These are phyloP conservation scores for Hymenopus coronatus DNA, from an alignment of 2,888 invertebrate genomes.

Conservation along the genomic window DNA sequence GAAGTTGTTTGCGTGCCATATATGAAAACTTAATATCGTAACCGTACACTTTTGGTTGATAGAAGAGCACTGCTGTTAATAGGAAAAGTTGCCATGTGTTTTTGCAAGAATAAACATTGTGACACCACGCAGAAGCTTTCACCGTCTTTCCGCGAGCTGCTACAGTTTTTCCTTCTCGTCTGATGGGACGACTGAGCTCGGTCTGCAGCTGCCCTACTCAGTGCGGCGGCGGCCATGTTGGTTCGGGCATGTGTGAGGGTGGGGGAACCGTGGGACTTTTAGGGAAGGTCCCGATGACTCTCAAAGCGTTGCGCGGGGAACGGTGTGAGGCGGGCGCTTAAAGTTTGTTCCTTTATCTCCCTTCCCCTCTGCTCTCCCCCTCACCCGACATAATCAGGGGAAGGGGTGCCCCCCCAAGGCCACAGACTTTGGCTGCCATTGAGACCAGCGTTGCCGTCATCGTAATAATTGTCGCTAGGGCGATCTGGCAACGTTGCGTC, in stretches of 20 bases:
- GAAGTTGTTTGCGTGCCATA: too few relatives aligned
- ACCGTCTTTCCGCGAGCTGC: not conserved
- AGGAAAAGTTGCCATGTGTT: not conserved
- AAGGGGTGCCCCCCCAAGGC: constrained; percentile 15
- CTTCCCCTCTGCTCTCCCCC: not conserved
- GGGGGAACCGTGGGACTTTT: constrained; percentile 21
- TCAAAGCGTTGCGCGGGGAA: not conserved
- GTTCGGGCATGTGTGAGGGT: not conserved
- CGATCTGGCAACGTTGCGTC: constrained; percentile 4
- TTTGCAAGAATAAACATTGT: not conserved
- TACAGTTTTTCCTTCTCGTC: not conserved
- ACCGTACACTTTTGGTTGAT: not conserved
- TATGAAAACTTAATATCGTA: too few relatives aligned
- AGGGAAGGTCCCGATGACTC: constrained; percentile 15
- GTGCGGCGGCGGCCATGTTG: constrained; percentile 12
- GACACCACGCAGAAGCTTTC: not conserved
- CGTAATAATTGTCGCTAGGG: constrained; percentile 5
- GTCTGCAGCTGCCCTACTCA: not conserved
- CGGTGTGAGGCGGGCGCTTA: not conserved
- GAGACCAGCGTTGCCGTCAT: constrained; percentile 10
- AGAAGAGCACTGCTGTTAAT: not conserved
- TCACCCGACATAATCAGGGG: not conserved
- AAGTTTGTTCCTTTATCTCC: constrained; percentile 19
- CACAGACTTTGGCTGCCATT: constrained; percentile 21
- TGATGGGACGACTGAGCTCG: not conserved